Evolutionary conservation across 2,888 invertebrate genomes (phyloP).

Genomic region (Furcula furcula): DNA sequence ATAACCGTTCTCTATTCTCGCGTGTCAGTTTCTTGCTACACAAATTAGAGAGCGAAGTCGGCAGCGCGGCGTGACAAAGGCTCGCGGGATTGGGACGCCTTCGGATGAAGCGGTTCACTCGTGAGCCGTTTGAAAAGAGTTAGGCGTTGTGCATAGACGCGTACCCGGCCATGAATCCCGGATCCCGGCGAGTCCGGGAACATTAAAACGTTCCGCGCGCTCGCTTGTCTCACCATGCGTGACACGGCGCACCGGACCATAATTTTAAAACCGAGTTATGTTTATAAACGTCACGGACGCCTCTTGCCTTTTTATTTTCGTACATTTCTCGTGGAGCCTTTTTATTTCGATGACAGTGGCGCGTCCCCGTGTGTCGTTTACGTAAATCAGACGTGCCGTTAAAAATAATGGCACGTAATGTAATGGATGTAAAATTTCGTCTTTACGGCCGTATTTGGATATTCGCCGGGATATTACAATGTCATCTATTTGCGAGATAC

Average conservation of each 20-base stretch:
- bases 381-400: constrained; percentile 52
- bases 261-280: constrained; percentile 59
- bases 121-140: constrained; percentile 55
- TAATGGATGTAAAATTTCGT: constrained; percentile 34
- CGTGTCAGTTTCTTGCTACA: constrained; percentile 31
- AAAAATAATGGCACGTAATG: constrained; percentile 55
- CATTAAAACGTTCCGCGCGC: constrained; percentile 73
- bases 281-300: constrained; percentile 53
- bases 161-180: constrained; percentile 47
- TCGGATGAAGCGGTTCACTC: constrained; percentile 47
- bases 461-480: constrained; percentile 25
- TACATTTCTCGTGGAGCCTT: constrained; percentile 11
- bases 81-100: constrained; percentile 32
- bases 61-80: constrained; percentile 32
- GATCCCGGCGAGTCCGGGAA: constrained; percentile 25
- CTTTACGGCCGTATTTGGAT: constrained; percentile 18
- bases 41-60: constrained; percentile 34
- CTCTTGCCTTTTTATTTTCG: constrained; percentile 33
- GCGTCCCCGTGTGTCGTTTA: constrained; percentile 31
- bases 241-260: constrained; percentile 51
- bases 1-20: constrained; percentile 40
- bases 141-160: constrained; percentile 47
- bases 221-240: constrained; percentile 55
- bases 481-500: constrained; percentile 24
- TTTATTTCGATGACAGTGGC: constrained; percentile 18